Evolutionary conservation across 1,140 invertebrate genomes (phyloP), one percentile per base, ranked within the genome.

Genomic region (Drosophila teissieri): DNA sequence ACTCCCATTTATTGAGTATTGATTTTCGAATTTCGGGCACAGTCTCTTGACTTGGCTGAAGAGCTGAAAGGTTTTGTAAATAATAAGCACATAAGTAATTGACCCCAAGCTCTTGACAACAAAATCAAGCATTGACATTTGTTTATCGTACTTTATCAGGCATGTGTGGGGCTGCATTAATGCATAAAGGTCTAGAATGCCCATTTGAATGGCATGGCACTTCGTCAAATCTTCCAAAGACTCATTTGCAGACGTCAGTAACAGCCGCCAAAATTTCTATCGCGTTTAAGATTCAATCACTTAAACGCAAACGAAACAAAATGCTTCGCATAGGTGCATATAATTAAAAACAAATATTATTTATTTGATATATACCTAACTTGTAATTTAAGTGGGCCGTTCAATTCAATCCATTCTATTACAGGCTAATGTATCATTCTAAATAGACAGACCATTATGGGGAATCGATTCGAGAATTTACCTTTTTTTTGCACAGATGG

Each of bases 211-310:
- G 44, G n/a, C 15, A 37, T 3, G 11, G 27, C 31, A 12, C 46
- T 34, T 42, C 17, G 44, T 15, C 12, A 34, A 64, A 17, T 15
- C 34, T 27, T 22, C 12, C 42, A 31, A 45, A 31, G 12, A 19
- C 49, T 19, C 34, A 70, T 70, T 70, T 69, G 42, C 24, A 69
- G 69, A 36, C 64, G 19, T 24, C 19, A 39, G 44, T 24, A 48
- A 15, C 40, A 53, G 37, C 36, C 37, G 42, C 53, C 44, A 14
- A 24, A 68, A 68, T 68, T 76, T 48, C 53, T 48, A 76, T 76
- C 48, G 62, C 63, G 46, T 53, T 40, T 39, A 75, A 55, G 44
- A 61, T 58, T 76, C 62, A 76, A 67, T 68, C 73, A 76, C 73
- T 60, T 40, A 54, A 31, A 44, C 42, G 39, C 39, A 68, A 58